A percentile compares a stretch with the other conserved stretches of the same genome.
Conservation (phyloP, 2,888 invertebrate genomes). For the Coleophora flavipennella region DNA sequence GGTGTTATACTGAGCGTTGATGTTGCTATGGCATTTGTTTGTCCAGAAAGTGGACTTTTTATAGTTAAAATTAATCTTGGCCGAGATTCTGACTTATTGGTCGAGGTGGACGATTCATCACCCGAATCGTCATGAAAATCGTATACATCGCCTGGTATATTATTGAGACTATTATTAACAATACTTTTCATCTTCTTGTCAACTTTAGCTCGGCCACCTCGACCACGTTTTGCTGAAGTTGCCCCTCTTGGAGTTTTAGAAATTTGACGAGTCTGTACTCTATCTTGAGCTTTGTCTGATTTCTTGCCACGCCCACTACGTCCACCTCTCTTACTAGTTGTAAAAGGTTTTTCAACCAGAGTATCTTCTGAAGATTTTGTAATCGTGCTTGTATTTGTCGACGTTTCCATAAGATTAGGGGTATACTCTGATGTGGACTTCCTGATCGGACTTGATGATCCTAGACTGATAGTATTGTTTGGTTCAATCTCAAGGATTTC, state of each 20-base stretch:
- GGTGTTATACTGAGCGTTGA: slow-evolving; percentile 52
- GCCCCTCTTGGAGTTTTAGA: slow-evolving; percentile 49
- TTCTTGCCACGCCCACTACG: slow-evolving; percentile 55
- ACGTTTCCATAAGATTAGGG: no score
- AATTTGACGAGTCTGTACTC: slow-evolving; percentile 62
- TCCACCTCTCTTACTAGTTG: slow-evolving; percentile 49
- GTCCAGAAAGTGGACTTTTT: slow-evolving; percentile 76
- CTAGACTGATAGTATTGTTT: no score
- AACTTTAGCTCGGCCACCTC: slow-evolving; percentile 64
- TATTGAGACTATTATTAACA: slow-evolving; percentile 67
- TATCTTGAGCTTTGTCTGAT: slow-evolving; percentile 44
- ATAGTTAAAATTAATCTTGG: slow-evolving; percentile 87
- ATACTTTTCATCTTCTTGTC: slow-evolving; percentile 66
- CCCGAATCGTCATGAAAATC: slow-evolving; percentile 93
- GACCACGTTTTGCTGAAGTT: slow-evolving; percentile 52
- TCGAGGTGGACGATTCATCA: slow-evolving; percentile 75
- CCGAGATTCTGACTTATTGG: slow-evolving; percentile 68
- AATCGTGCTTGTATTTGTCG: no score
- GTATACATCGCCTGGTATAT: slow-evolving; percentile 84
- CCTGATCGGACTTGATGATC: no score
- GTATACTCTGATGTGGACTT: no score
- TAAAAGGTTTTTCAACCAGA: slow-evolving; percentile 26
- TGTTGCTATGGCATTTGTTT: slow-evolving; percentile 46
- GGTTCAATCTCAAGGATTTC: slow-evolving; percentile 5
- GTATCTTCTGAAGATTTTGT: slow-evolving; percentile 13